These are phyloP conservation scores for Leptobrachium leishanense DNA, from an alignment of 2,113 vertebrate genomes.

Conservation along the genomic window DNA sequence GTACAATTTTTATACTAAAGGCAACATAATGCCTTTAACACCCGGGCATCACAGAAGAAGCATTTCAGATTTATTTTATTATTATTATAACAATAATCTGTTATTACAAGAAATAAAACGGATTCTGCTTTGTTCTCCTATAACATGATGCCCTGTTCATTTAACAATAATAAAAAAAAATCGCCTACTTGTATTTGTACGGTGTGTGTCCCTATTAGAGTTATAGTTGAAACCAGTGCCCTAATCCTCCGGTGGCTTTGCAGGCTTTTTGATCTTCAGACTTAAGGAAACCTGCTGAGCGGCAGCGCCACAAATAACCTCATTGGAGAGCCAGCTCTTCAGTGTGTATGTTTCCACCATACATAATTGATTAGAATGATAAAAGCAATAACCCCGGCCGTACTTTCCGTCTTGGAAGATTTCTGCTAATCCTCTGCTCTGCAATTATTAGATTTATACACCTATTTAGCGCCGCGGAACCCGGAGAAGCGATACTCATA, in stretches of 20 bases:
- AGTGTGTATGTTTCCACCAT: constrained; percentile 42
- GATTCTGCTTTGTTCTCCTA: not conserved
- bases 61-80: no score
- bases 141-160: not conserved
- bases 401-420: constrained; percentile 33
- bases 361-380: constrained; percentile 49
- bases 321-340: constrained; percentile 45
- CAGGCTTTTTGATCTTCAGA: constrained; percentile 42
- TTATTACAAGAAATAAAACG: not conserved
- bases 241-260: constrained; percentile 17
- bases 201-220: constrained; percentile 12
- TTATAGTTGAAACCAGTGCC: constrained; percentile 16
- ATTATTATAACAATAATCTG: no score
- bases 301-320: constrained; percentile 42
- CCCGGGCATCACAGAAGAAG: no score
- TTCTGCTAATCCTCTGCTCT: constrained; percentile 31
- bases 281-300: constrained; percentile 44
- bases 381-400: constrained; percentile 35
- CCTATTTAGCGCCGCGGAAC: constrained; percentile 2
- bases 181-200: not conserved
- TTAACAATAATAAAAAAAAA: not conserved
- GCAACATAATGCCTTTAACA: no score
- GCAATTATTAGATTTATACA: constrained; percentile 45
- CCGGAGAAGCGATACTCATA: not conserved
- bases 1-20: no score